A percentile compares a stretch with the other conserved stretches of the same genome.
These are phyloP conservation scores for Ascidia mentula DNA, from an alignment of 23 tunicate species.

Conservation along the genomic window DNA sequence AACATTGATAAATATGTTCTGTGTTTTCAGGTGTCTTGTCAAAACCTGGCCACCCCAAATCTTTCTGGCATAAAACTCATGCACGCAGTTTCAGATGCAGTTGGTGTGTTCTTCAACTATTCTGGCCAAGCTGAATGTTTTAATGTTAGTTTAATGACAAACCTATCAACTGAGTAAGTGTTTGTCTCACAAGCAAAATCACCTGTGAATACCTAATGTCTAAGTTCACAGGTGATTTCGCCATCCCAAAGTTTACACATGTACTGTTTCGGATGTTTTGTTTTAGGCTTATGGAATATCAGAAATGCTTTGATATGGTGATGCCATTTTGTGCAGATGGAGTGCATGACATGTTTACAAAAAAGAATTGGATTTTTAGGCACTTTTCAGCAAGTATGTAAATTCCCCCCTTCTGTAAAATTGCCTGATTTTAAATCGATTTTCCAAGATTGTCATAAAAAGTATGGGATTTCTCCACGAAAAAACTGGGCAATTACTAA, in stretches of 20 bases:
- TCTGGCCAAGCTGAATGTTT: slow-evolving; percentile 58
- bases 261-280: too few species aligned
- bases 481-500: slow-evolving; percentile 56
- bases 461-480: slow-evolving; percentile 62
- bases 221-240: not conserved
- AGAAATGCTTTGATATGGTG: slow-evolving; percentile 74
- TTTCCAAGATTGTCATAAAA: slow-evolving; percentile 40
- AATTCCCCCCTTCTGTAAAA: too few species aligned
- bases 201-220: not conserved
- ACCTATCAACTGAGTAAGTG: slow-evolving; percentile 21
- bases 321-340: slow-evolving; percentile 72
- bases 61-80: slow-evolving; percentile 41
- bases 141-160: slow-evolving; percentile 15
- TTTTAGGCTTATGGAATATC: slow-evolving; percentile 57
- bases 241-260: too few species aligned
- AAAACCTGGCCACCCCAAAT: slow-evolving; percentile 38
- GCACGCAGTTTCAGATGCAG: slow-evolving; percentile 44
- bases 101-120: slow-evolving; percentile 67
- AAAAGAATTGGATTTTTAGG: slow-evolving; percentile 28
- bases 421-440: too few species aligned
- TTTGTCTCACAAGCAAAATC: not conserved
- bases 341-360: slow-evolving; percentile 65
- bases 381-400: slow-evolving; percentile 25
- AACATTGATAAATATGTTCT: too few species aligned
- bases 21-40: slow-evolving; percentile 64